Percentiles rank a stretch among this genome's conserved stretches.
These are phyloP conservation scores for Intellagama lesueurii DNA, from an alignment of 2,797 vertebrate species.

Conservation along the genomic window DNA sequence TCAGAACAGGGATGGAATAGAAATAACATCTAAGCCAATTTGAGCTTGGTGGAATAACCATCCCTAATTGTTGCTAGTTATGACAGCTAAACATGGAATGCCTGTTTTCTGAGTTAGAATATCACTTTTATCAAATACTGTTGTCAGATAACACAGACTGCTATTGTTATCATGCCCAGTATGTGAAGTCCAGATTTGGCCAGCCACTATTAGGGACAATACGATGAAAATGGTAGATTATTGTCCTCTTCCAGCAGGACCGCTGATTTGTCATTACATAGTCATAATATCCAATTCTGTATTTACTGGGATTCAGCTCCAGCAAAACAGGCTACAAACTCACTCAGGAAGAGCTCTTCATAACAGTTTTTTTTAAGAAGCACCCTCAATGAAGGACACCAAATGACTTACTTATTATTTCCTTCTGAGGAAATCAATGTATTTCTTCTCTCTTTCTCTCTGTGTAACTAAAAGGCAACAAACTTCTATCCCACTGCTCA, in stretches of 20 bases:
- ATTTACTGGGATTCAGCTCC: neutral
- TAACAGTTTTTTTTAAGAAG: conserved; percentile 72
- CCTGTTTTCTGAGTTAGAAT: neutral
- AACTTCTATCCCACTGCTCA: conserved; percentile 44
- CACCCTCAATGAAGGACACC: neutral
- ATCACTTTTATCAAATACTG: neutral
- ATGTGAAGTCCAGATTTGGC: neutral
- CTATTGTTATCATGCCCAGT: neutral
- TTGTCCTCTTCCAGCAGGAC: neutral
- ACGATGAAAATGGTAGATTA: neutral
- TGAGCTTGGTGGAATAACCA: neutral
- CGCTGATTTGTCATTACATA: neutral
- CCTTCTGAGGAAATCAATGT: conserved; percentile 73
- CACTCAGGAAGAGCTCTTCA: conserved; percentile 16
- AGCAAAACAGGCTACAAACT: neutral
- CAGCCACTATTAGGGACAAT: neutral
- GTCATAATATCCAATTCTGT: neutral
- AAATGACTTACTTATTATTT: conserved; percentile 19
- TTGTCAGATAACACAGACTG: neutral
- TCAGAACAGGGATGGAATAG: neutral
- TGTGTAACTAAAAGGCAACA: conserved; percentile 54
- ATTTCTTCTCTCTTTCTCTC: conserved; percentile 57
- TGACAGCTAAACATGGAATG: neutral
- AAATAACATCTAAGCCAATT: neutral
- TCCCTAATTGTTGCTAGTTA: neutral